Evolutionary conservation across 2,888 invertebrate genomes (phyloP), one percentile per base, ranked within the genome.

Genomic region (Drosophila helvetica): DNA sequence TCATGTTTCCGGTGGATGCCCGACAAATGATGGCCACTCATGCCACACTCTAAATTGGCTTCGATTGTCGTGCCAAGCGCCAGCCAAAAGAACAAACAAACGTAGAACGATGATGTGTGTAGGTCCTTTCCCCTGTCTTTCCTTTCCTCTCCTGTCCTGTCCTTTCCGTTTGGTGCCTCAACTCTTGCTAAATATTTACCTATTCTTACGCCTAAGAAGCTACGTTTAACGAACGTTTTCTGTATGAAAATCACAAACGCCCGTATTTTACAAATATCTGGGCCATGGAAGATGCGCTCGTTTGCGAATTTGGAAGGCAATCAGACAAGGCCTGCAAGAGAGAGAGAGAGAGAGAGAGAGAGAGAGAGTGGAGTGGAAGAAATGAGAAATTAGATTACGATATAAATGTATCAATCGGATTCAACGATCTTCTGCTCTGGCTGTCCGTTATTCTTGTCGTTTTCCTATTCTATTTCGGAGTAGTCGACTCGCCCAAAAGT

Each of bases 281-380:
- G 90, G 85, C 89, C 89, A 83, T 91, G 90, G 90, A 91, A 91
- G 91, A 90, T 91, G 82, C 72, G 83, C 77, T 86, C 80, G 79
- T 67, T 87, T 74, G 77, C 77, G 78, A 78, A 82, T 86, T 90
- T 90, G 90, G 90, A 92, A 92, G 92, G 92, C 92, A 92, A 88
- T 90, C 82, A 90, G 91, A 91, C 92, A 92, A 92, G 92, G 92
- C 91, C 92, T 92, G 85, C 2, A 90, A 91, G 61, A 15, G 64
- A 55, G 77, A 55, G 8, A 33, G 43, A 10, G 0, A 10, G n/a
- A 33, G 25, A 8, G 25, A 55, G 77, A 55, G 8, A 33, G 43
- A 10, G 0, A 10, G n/a, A 33, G 25, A 8, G 25, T n/a, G 3
- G n/a, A 22, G 25, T 18, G 7, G 9, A 4, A 1, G 10, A 18